Base-by-base conservation (phyloP, 2,797 vertebrate species). In the Mastacembelus armatus region DNA sequence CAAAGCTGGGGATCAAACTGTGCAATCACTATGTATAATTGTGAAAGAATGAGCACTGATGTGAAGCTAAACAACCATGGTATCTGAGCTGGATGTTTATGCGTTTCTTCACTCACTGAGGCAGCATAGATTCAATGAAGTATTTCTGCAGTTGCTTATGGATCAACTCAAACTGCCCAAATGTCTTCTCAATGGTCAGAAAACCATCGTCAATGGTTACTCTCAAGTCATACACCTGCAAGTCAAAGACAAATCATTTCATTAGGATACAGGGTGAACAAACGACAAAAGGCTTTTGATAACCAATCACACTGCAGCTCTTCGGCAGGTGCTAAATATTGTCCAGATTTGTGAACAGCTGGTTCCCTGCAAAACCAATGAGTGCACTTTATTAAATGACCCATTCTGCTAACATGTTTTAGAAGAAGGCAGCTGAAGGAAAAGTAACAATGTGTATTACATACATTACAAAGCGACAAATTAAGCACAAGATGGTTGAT, bases 131-230 rank as follows among this genome's bases (percentile, higher is more conserved):
- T 14, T 93, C 83, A 21, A 94, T 89, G 78, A 95, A 96, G 47
- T 93, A 86, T 73, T 93, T 95, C 89, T 94, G 93, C 57, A 97
- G 93, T 33, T 88, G 83, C 64, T 90, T 93, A 74, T 97, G 95
- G 75, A 97, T 93, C 79, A 87, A 66, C 40, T 93, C 93, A 84
- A 97, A 92, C 77, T 96, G 92, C 1, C 76, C 76, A 0, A 92
- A 96, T 0, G 94, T 94, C 83, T 93, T 96, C 82, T 94, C 87
- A 18, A 84, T 92, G 26, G 91, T 90, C 74, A 92, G 90, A 55
- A 68, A 86, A 4, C 92, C 93, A 10, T 29, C 88, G 51, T 93
- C 91, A 62, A 86, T 92, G 72, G 63, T 91, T 75, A 96, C 93
- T 66, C 83, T 91, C 82, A 97, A 71, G 18, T 94, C 77, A 59